A percentile compares a stretch with the other conserved stretches of the same genome.
Conservation (phyloP, 2,888 invertebrate genomes). For the Rhimphoctona megacephalus region DNA sequence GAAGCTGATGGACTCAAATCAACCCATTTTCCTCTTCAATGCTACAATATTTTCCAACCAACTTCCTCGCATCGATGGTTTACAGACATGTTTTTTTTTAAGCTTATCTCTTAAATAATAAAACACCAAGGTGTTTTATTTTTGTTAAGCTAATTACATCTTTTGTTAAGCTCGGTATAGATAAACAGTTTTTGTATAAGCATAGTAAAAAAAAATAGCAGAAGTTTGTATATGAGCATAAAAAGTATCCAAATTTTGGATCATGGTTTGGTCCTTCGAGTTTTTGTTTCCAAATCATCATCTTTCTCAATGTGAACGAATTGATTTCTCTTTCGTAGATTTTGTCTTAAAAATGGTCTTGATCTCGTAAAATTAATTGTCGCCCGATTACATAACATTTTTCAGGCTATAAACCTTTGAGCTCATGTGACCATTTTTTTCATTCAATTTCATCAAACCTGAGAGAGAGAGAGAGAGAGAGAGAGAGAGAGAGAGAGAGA, state of each 20-base stretch:
- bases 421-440: neutral
- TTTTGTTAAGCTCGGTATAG: neutral
- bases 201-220: neutral
- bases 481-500: neutral
- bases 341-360: neutral
- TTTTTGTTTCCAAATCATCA: conserved; percentile 1
- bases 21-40: neutral
- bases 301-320: neutral
- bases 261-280: neutral
- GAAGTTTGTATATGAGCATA: neutral
- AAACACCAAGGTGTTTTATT: neutral
- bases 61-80: neutral
- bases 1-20: conserved; percentile 1
- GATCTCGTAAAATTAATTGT: neutral
- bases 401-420: neutral
- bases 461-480: neutral
- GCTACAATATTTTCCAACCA: neutral
- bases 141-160: neutral
- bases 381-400: neutral
- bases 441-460: neutral
- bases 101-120: neutral
- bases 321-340: neutral
- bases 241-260: neutral
- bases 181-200: neutral
- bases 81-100: neutral